Base-by-base conservation (phyloP, 2,888 invertebrate genomes). In the Heliconius cydno region DNA sequence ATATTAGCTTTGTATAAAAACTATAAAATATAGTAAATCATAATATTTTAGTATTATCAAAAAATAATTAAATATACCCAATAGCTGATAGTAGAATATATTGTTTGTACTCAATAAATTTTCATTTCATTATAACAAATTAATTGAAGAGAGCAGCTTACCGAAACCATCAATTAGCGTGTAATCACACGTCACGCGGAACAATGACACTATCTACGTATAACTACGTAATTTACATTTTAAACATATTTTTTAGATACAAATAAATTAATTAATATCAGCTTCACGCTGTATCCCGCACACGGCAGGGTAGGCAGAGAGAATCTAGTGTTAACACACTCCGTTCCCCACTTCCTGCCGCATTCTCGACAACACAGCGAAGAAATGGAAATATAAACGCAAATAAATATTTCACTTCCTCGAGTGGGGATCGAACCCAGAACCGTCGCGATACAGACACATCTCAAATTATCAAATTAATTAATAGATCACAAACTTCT, bases 111-210 rank as follows among this genome's bases (percentile, higher is more conserved):
- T 60, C 28, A 30, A 76, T 60, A 76, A 38, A 76, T 76, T 78
- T 73, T 66, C 72, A 76, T 78, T 76, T 19, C 72, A 68, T 76
- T 72, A 72, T 78, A 76, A 46, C 30, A 66, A 60, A 73, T 80
- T 80, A 80, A 78, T 76, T 76, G 76, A 80, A 78, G 73, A 70
- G 80, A 52, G 74, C 67, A 76, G 76, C 68, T 76, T 76, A 79
- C 75, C 75, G 71, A 73, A 79, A 79, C 78, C 80, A 80, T 72
- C 78, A 79, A 80, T 79, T 76, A 76, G 68, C 68, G 46, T 76
- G 72, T 66, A 78, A 79, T 78, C 78, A 76, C 76, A 78, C 76
- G 72, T 78, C 68, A 70, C 68, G 28, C 63, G 67, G 60, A 76
- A 73, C 78, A 80, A 78, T 68, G 65, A 57, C 57, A 76, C 65